Base-by-base conservation (phyloP, 1,140 invertebrate genomes). In the Philopotamus ludificatus region DNA sequence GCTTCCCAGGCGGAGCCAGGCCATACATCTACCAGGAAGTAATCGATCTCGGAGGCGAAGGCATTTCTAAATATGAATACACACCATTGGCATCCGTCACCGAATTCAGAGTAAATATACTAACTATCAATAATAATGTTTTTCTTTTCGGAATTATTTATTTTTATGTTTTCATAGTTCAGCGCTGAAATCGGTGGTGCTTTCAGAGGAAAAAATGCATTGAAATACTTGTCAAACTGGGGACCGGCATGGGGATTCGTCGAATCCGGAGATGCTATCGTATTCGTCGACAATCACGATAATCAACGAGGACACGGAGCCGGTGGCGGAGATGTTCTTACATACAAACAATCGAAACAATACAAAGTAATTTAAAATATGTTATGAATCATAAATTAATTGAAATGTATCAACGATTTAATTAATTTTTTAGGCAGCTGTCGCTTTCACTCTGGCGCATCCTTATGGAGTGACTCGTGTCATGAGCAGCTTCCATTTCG, bases 21-120 rank as follows among this genome's bases (percentile, higher is more conserved):
- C 86, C 89, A 0, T 88, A 87, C 72, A 82, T 92, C 65, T 89
- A 82, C 73, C 90, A 93, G 72, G 92, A 95, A 79, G 91, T 94
- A 3, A 91, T 93, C 47, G 91, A 94, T 75, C 76, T 84, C 4
- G 87, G 88, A 34, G 81, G 85, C 25, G 91, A 91, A 73, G 85
- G 87, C 45, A 77, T 92, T 58, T 83, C 78, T 12, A 81, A 82
- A 39, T 70, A 73, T 2, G 86, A 91, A 68, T 92, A 92, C 73
- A 84, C 83, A 7, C 66, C 76, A 1, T 75, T 89, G 1, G 89
- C 84, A n/a, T 77, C 84, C 9, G 89, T 92, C 7, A 91, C 89
- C 0, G 91, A 94, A 73, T 94, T 93, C 73, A 76, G 70, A 39
- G 69, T 65, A 47, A 65, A 2, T 42, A 47, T 23, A 23, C 20